phyloP scores from a whole-genome alignment of 1,140 invertebrate genomes.

The Drosophila sproati region DNA sequence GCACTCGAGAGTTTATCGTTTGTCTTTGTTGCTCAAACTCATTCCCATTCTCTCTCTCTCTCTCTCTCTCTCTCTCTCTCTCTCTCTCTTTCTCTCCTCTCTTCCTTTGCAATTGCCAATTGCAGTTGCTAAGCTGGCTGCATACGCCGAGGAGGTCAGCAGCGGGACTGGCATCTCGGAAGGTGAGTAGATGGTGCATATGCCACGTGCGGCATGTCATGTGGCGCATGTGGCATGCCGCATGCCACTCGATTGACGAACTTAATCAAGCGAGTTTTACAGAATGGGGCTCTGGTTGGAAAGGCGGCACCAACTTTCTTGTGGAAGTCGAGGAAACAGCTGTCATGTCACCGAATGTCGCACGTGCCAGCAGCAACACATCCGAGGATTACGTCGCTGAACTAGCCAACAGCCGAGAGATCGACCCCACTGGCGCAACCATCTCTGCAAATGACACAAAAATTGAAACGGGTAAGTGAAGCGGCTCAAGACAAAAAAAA shows the following conservation, averaged over 20 bases:
- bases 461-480: constrained; percentile 52
- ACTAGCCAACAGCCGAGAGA: constrained; percentile 70
- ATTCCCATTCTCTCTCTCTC: constrained; percentile 4
- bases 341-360: constrained; percentile 49
- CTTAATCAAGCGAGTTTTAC: constrained; percentile 14
- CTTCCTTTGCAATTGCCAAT: constrained; percentile 18
- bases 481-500: background rate
- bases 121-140: constrained; percentile 68
- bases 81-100: background rate
- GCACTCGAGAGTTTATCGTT: constrained; percentile 33
- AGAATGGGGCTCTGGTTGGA: constrained; percentile 84
- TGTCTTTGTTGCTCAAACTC: constrained; percentile 10
- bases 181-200: constrained; percentile 54
- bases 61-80: background rate
- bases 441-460: constrained; percentile 54
- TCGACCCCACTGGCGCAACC: constrained; percentile 49
- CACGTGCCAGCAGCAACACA: constrained; percentile 38
- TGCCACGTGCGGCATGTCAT: constrained; percentile 11
- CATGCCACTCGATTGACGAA: constrained; percentile 28
- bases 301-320: constrained; percentile 73
- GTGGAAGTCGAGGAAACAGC: constrained; percentile 81
- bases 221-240: constrained; percentile 5
- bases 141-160: constrained; percentile 60
- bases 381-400: constrained; percentile 67
- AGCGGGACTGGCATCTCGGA: constrained; percentile 73